Evolutionary conservation across 2,797 vertebrate genomes (phyloP).

Genomic region (Bovichtus variegatus): DNA sequence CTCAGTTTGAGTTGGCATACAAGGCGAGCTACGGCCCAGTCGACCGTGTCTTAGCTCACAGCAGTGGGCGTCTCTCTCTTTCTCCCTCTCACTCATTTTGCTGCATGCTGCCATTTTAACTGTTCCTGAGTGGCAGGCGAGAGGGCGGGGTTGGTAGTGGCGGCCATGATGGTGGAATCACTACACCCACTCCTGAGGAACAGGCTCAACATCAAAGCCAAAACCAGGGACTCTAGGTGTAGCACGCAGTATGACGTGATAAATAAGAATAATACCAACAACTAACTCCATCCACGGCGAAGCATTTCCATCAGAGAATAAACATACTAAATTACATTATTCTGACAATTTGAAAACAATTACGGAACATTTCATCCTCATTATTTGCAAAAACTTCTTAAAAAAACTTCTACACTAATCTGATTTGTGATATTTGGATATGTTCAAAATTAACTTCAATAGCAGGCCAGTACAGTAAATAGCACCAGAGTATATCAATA

Average conservation of each 20-base stretch:
- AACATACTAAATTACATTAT: background rate
- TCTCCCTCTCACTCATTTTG: constrained; percentile 75
- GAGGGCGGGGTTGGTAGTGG: constrained; percentile 74
- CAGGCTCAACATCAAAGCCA: constrained; percentile 67
- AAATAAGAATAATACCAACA: constrained; percentile 3
- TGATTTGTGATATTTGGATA: background rate
- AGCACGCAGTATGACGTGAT: background rate
- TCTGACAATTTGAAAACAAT: constrained; percentile 7
- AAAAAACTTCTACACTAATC: constrained; percentile 2
- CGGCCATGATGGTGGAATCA: constrained; percentile 72
- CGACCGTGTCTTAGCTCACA: constrained; percentile 59
- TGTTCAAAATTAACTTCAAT: constrained; percentile 7
- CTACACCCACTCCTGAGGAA: constrained; percentile 74
- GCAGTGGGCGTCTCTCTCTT: constrained; percentile 72
- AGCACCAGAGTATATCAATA: background rate
- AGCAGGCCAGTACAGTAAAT: background rate
- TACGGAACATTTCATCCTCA: background rate
- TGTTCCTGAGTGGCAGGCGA: constrained; percentile 75
- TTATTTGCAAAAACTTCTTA: constrained; percentile 15
- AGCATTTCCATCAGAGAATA: background rate
- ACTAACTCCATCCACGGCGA: background rate
- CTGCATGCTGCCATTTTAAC: constrained; percentile 79
- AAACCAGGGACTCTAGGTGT: constrained; percentile 22
- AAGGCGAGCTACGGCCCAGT: constrained; percentile 62
- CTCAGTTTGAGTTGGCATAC: constrained; percentile 55